Evolutionary conservation across 2,797 vertebrate species (phyloP).

Genomic region (Manis crassicaudata): DNA sequence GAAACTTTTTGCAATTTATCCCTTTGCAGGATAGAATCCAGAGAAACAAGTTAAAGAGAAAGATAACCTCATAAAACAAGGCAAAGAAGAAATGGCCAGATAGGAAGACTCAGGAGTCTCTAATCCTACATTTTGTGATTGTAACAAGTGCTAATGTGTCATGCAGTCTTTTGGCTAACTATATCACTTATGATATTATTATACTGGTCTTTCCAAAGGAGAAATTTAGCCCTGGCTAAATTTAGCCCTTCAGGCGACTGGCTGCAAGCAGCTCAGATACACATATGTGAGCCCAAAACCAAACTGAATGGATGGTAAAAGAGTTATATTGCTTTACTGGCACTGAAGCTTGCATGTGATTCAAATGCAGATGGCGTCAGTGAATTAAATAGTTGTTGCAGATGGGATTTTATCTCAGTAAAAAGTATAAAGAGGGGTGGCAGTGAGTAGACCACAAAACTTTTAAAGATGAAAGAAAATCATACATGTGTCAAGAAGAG

Average conservation of each 20-base stretch:
- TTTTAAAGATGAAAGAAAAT: conserved; percentile 11
- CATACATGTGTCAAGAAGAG: neutral
- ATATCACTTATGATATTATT: neutral
- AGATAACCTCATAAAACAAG: neutral
- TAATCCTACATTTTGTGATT: neutral
- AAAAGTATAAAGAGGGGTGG: neutral
- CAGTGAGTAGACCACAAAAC: neutral
- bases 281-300: neutral
- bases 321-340: neutral
- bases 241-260: neutral
- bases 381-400: neutral
- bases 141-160: neutral
- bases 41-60: neutral
- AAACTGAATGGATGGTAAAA: neutral
- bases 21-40: neutral
- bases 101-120: neutral
- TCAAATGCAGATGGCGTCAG: neutral
- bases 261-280: neutral
- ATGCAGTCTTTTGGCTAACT: neutral
- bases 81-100: neutral
- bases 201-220: neutral
- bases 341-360: neutral
- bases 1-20: too few species aligned
- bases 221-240: neutral
- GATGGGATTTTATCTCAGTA: neutral